phyloP scores from a whole-genome alignment of 2,888 invertebrate species.

The Ectemnius cavifrons region DNA sequence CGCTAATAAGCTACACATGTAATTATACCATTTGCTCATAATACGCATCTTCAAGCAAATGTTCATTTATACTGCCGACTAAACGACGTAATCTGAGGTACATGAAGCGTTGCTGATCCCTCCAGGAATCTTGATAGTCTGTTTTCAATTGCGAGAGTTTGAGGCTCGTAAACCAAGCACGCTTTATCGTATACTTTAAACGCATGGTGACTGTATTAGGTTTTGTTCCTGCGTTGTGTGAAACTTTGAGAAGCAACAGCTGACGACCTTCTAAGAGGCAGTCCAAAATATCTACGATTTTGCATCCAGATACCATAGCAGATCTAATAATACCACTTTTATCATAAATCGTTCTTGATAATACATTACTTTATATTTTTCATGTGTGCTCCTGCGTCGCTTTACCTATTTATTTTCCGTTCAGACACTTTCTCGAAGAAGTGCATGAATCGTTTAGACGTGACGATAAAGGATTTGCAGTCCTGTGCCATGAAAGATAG shows the following conservation, averaged over 20 bases:
- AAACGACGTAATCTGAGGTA: conserved; percentile 73
- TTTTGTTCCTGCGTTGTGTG: conserved; percentile 49
- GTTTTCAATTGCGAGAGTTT: conserved; percentile 60
- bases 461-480: conserved; percentile 54
- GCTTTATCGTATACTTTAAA: conserved; percentile 70
- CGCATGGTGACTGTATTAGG: conserved; percentile 65
- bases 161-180: conserved; percentile 74
- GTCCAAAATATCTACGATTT: conserved; percentile 72
- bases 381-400: neutral
- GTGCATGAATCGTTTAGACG: conserved; percentile 74
- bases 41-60: conserved; percentile 66
- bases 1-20: no score
- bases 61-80: conserved; percentile 71
- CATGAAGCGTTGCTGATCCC: conserved; percentile 74
- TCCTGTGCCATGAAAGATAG: conserved; percentile 39
- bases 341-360: neutral
- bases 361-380: neutral
- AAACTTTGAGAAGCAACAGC: conserved; percentile 63
- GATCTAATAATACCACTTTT: conserved; percentile 59
- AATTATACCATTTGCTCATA: conserved; percentile 61
- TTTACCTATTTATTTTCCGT: conserved; percentile 71
- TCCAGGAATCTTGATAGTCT: conserved; percentile 69
- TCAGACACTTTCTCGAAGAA: conserved; percentile 75
- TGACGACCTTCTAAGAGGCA: conserved; percentile 73
- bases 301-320: conserved; percentile 72